Evolutionary conservation across 2,888 invertebrate species (phyloP).

Genomic region (Phortica magna): DNA sequence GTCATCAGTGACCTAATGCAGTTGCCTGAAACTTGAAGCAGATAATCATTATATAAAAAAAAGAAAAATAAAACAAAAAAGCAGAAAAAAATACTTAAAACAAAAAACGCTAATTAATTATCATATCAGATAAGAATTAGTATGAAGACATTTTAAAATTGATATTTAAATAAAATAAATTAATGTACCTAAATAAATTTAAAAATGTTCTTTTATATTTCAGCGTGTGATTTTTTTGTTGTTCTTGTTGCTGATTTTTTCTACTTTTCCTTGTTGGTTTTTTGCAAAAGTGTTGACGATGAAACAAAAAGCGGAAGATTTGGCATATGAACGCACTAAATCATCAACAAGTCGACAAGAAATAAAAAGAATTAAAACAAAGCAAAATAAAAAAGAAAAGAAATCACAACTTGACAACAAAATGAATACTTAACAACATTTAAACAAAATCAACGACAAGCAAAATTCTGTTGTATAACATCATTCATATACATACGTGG

Average conservation of each 20-base stretch:
- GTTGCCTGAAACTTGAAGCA: neutral
- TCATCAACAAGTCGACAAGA: slow-evolving; percentile 63
- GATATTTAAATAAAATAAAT: slow-evolving; percentile 64
- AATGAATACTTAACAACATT: slow-evolving; percentile 60
- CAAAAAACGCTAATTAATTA: slow-evolving; percentile 66
- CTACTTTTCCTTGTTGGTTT: neutral
- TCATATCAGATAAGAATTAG: slow-evolving; percentile 62
- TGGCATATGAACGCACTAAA: slow-evolving; percentile 67
- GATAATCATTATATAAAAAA: neutral
- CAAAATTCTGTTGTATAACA: slow-evolving; percentile 51
- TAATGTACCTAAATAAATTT: slow-evolving; percentile 38
- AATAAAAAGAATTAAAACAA: slow-evolving; percentile 65
- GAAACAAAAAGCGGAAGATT: slow-evolving; percentile 53
- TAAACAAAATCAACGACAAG: slow-evolving; percentile 30
- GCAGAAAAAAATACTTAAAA: slow-evolving; percentile 12
- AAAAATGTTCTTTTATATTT: slow-evolving; percentile 36
- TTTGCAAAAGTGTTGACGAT: slow-evolving; percentile 31
- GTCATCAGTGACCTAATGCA: neutral
- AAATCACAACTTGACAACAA: slow-evolving; percentile 66
- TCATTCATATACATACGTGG: slow-evolving; percentile 62
- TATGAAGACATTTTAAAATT: slow-evolving; percentile 68
- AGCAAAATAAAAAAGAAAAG: slow-evolving; percentile 37
- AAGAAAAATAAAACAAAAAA: slow-evolving; percentile 14
- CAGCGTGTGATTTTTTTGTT: slow-evolving; percentile 19
- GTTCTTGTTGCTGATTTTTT: slow-evolving; percentile 43